Base-by-base conservation (phyloP, 2,888 invertebrate species). In the Sylvicola cinctus region DNA sequence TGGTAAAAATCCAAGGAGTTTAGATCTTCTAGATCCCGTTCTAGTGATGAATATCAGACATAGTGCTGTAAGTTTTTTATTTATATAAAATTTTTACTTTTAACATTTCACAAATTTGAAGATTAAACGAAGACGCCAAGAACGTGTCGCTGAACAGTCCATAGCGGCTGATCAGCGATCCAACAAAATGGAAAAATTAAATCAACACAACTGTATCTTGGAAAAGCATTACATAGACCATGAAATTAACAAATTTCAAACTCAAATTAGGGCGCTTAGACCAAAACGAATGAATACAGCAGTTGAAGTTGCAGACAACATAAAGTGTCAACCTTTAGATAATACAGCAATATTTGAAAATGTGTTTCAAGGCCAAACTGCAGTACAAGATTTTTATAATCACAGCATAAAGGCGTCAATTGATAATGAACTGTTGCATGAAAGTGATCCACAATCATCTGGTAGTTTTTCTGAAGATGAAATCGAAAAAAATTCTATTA, bases 21-120 rank as follows among this genome's bases (percentile, higher is more conserved):
- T 44, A 12, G 38, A 37, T 27, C 20, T 20, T 20, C 36, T 57
- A 3, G 45, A 52, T 49, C 58, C 58, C 0, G 44, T 45, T n/a
- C 35, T 55, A 2, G 51, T 59, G 2, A 58, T 58, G 58, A 48
- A 58, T 38, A 41, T 59, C 38, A 43, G 58, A 2, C 58, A 58
- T 43, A 44, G 54, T 43, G 49, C 51, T 49, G 58, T 58, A 42
- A 46, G 40, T 33, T 7, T 6, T 2, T 8, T 10, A 15, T n/a
- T 32, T 14, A 10, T 36, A 20, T 25, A 14, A 16, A 14, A 27
- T 35, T 34, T 13, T 3, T n/a, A 7, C 10, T 6, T 8, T 31
- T 31, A 8, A 8, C 4, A 16, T 30, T 29, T 15, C 13, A n/a
- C 15, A n/a, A 11, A 14, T 17, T 20, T 20, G 20, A 4, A 20